Evolutionary conservation across 2,113 vertebrate species (phyloP), one percentile per base, ranked within the genome.

Genomic region (Osmerus mordax): DNA sequence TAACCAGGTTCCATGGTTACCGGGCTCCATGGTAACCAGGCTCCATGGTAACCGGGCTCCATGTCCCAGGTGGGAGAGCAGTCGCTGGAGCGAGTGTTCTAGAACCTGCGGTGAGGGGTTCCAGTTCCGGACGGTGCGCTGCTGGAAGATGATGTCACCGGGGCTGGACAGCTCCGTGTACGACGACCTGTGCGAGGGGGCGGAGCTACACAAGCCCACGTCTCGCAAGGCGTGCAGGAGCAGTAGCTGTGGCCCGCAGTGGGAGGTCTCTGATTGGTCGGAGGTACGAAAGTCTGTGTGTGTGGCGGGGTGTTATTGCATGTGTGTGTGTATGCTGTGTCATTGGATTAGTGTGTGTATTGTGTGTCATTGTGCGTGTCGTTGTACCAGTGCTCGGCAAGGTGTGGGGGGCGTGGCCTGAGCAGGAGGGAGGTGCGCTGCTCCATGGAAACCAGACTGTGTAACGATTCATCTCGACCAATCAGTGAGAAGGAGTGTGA

Each of bases 141-240:
- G 95, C 87, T 96, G 95, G 95, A 95, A 93, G 87, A 96, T 96
- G 94, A 84, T 96, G 83, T 95, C 94, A 0, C 94, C 93, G 0
- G 95, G 95, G 2, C 93, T 96, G 0, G 95, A 96, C 89, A 96
- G 95, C 76, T 95, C 95, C 0, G 94, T 95, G 65, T 96, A 96
- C 0, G 92, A 95, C 0, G 91, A 94, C 2, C 86, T 96, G 72
- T 96, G 95, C 54, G 91, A 94, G 72, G 87, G 89, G n/a, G 88
- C 87, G 0, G 93, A 93, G 54, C 88, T 95, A 47, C 88, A 92
- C 84, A 93, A 92, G 75, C 95, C 95, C n/a, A 92, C 94, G 78
- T 92, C 91, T 63, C 91, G 91, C 47, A 96, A 96, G 86, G 87
- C 87, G 54, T 96, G 95, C 89, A 90, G 83, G n/a, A 94, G 91